A percentile compares a stretch with the other conserved stretches of the same genome.
phyloP scores from a whole-genome alignment of 2,113 vertebrate genomes.

The Callocephalon fimbriatum region DNA sequence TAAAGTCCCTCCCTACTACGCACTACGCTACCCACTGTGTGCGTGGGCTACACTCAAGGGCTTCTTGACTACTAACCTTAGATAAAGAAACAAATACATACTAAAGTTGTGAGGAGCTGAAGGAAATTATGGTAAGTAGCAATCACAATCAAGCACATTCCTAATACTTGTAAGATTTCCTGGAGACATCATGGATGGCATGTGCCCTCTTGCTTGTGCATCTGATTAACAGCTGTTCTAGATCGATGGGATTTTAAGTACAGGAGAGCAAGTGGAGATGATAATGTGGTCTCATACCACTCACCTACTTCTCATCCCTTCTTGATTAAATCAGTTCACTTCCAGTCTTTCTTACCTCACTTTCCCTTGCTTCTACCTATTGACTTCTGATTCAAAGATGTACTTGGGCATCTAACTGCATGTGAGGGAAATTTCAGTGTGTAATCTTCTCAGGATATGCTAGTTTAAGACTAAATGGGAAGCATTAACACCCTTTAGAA shows the following conservation, averaged over 20 bases:
- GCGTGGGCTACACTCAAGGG: neutral
- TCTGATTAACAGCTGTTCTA: neutral
- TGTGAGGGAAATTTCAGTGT: neutral
- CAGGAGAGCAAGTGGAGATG: neutral
- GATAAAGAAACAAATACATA: neutral
- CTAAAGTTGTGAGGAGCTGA: neutral
- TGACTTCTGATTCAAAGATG: neutral
- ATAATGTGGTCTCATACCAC: neutral
- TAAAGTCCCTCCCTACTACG: neutral
- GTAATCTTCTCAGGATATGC: neutral
- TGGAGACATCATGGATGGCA: rapidly evolving
- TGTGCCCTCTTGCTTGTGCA: neutral
- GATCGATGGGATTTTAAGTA: neutral
- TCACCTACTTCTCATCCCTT: rapidly evolving
- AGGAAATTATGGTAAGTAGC: neutral
- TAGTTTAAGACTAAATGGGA: neutral
- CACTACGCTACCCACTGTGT: neutral
- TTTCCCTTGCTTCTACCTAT: neutral
- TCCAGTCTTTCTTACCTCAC: neutral
- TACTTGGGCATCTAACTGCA: neutral
- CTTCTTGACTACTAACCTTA: neutral
- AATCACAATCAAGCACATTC: neutral
- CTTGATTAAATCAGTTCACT: neutral
- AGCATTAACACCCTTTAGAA: neutral
- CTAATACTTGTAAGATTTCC: neutral